A percentile compares a stretch with the other conserved stretches of the same genome.
These are phyloP conservation scores for Paedocypris sp. DNA, from an alignment of 2,113 vertebrate species.

Conservation along the genomic window DNA sequence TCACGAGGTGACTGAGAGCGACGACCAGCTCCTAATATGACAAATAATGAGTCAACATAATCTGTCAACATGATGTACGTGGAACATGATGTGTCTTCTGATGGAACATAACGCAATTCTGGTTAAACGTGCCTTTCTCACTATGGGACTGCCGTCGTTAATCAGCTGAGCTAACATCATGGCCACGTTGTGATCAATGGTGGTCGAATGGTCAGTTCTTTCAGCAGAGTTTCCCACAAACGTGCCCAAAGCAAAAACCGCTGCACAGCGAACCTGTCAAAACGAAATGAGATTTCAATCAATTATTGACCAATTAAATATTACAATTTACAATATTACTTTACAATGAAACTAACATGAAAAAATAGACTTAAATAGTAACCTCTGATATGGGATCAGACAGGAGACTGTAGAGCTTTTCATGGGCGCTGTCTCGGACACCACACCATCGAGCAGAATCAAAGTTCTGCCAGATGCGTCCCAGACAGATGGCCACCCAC, in stretches of 20 bases:
- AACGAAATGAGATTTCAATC: too few species aligned
- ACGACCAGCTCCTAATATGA: constrained; percentile 85
- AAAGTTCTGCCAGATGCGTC: constrained; percentile 97
- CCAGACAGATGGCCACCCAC: constrained; percentile 96
- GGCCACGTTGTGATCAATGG: constrained; percentile 96
- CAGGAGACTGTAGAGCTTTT: constrained; percentile 94
- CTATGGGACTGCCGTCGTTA: constrained; percentile 89
- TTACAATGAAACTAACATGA: too few species aligned
- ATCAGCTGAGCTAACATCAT: constrained; percentile 98
- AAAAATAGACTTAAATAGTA: too few species aligned
- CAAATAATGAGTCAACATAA: background rate
- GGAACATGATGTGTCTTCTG: background rate
- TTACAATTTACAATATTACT: too few species aligned
- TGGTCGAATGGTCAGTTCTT: constrained; percentile 93
- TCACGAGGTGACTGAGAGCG: constrained; percentile 89
- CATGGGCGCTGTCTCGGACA: constrained; percentile 90
- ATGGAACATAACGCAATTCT: background rate
- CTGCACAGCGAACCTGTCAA: constrained; percentile 83
- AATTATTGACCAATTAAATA: too few species aligned
- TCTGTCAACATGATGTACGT: background rate
- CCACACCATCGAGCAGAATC: constrained; percentile 95
- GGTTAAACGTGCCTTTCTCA: constrained; percentile 74
- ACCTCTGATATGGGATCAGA: constrained; percentile 94
- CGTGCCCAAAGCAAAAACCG: constrained; percentile 87
- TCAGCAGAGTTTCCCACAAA: constrained; percentile 93